These are phyloP conservation scores for Adelognathus sp. DNA, from an alignment of 2,888 invertebrate species.

Conservation along the genomic window DNA sequence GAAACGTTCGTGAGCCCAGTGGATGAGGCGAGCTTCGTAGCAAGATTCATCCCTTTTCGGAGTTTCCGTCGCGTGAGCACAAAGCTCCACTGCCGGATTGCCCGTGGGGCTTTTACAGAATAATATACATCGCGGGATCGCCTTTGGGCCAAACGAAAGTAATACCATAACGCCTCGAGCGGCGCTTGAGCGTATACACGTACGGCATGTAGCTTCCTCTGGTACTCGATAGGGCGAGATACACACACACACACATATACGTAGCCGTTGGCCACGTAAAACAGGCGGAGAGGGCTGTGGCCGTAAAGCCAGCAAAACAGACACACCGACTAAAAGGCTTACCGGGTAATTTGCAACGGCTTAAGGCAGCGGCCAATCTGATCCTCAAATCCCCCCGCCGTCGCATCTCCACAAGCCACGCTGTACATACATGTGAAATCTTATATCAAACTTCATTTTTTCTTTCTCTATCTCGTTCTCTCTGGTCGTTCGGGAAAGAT, in stretches of 20 bases:
- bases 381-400: constrained; percentile 62
- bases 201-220: not conserved
- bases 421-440: constrained; percentile 72
- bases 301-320: constrained; percentile 69
- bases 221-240: not conserved
- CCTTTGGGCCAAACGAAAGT: constrained; percentile 26
- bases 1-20: too few relatives aligned
- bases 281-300: constrained; percentile 34
- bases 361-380: constrained; percentile 78
- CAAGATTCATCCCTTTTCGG: constrained; percentile 49
- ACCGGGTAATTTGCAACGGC: constrained; percentile 79
- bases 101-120: constrained; percentile 37
- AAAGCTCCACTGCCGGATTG: constrained; percentile 26
- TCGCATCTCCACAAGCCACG: not conserved
- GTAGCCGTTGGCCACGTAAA: constrained; percentile 5
- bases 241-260: too few relatives aligned
- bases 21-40: too few relatives aligned
- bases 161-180: constrained; percentile 45
- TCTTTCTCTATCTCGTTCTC: constrained; percentile 28
- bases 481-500: constrained; percentile 53
- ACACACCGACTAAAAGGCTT: constrained; percentile 78
- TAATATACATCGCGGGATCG: constrained; percentile 6
- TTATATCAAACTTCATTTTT: constrained; percentile 68
- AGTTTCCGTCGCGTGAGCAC: not conserved
- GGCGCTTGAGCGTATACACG: not conserved